phyloP scores from a whole-genome alignment of 2,888 invertebrate species.

The Drosophila macrospina region DNA sequence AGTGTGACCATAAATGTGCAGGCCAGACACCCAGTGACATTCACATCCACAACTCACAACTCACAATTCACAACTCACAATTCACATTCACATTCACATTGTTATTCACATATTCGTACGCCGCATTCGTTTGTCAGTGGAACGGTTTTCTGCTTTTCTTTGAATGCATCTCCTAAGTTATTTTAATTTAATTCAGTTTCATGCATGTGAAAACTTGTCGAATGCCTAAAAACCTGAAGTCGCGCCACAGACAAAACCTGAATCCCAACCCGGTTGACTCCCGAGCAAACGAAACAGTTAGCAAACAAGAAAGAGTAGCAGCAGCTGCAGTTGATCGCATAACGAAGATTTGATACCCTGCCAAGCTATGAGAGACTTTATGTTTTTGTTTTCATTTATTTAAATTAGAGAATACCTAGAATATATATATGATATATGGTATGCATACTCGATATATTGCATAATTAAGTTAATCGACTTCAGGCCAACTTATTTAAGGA shows the following conservation, averaged over 20 bases:
- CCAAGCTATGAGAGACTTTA: neutral
- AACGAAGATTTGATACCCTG: neutral
- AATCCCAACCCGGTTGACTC: constrained; percentile 22
- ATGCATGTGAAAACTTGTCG: constrained; percentile 75
- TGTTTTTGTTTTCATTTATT: too few relatives aligned
- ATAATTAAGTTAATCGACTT: too few relatives aligned
- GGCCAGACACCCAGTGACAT: constrained; percentile 22
- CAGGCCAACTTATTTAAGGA: too few relatives aligned
- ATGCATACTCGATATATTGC: too few relatives aligned
- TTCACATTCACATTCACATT: constrained; percentile 18
- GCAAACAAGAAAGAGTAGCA: neutral
- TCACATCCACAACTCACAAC: constrained; percentile 16
- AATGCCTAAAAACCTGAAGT: constrained; percentile 59
- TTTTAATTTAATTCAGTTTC: constrained; percentile 72
- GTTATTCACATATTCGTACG: constrained; percentile 16
- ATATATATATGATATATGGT: too few relatives aligned
- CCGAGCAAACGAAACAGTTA: constrained; percentile 23
- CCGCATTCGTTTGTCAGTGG: constrained; percentile 35
- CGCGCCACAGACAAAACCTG: constrained; percentile 10
- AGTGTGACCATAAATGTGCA: constrained; percentile 48
- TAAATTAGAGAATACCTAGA: too few relatives aligned
- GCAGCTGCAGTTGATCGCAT: too few relatives aligned
- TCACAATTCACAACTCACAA: too few relatives aligned
- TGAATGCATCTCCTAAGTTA: constrained; percentile 46
- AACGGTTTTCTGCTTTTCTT: constrained; percentile 39